phyloP scores from a whole-genome alignment of 2,113 vertebrate genomes.

The Eurypyga helias region DNA sequence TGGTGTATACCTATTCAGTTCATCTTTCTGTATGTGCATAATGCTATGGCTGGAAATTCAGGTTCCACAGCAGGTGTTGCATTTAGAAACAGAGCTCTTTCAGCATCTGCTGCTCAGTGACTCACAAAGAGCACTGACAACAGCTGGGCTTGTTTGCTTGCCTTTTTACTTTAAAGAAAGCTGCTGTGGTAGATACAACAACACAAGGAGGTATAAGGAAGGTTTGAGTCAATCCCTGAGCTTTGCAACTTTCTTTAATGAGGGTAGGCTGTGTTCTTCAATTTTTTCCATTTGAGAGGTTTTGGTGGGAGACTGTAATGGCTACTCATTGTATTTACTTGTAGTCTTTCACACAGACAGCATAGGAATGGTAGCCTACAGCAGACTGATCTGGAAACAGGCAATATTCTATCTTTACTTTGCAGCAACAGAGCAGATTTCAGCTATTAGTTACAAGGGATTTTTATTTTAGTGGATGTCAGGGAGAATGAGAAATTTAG shows the following conservation, averaged over 20 bases:
- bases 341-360: not conserved
- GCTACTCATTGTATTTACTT: not conserved
- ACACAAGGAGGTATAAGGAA: not conserved
- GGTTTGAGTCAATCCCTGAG: not conserved
- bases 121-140: not conserved
- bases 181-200: not conserved
- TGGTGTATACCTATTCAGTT: not conserved
- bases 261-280: not conserved
- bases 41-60: not conserved
- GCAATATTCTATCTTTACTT: not conserved
- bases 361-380: not conserved
- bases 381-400: not conserved
- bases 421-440: not conserved
- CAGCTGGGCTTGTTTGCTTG: not conserved
- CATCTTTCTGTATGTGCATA: not conserved
- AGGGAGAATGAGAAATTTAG: not conserved
- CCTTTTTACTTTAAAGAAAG: not conserved
- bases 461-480: not conserved
- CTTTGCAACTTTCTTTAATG: not conserved
- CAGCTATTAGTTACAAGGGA: not conserved
- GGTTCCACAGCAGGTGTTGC: conserved; percentile 5
- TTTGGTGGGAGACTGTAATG: not conserved
- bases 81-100: not conserved
- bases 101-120: not conserved
- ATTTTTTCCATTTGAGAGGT: not conserved